Base-by-base conservation (phyloP, 2,113 vertebrate species). In the Ornithorhynchus anatinus region DNA sequence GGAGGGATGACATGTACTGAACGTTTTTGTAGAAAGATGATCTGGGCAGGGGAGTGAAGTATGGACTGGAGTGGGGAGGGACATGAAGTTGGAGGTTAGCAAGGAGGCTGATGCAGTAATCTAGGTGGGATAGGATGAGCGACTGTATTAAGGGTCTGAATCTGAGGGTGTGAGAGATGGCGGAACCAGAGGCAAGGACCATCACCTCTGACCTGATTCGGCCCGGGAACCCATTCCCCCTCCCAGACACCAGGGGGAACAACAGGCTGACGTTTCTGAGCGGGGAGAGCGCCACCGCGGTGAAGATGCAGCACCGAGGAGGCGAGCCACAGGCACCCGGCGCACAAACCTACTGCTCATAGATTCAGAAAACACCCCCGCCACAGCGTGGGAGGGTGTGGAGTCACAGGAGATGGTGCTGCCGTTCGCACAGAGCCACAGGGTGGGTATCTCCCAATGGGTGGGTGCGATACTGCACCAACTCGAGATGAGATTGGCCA, bases 181-280 rank as follows among this genome's bases (percentile, higher is more conserved):
- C 8, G 25, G 8, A 50, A 17, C 15, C 22, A 25, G 25, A 13
- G 45, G 25, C 7, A 15, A 1, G 15, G 25, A 29, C 12, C 25
- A 9, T 25, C 15, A 8, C 25, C 15, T 8, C 25, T 17, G 15
- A n/a, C n/a, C n/a, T n/a, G n/a, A n/a, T n/a, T n/a, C n/a, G n/a
- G n/a, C n/a, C n/a, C n/a, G n/a, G n/a, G n/a, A n/a, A n/a, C n/a
- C n/a, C 6, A 25, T 3, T 12, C 9, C 51, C 25, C 17, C 16
- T 29, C 25, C 6, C 31, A 27, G 25, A 10, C 6, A 16, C 23
- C 56, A 61, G 25, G 22, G 23, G 32, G 6, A 10, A 44, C 29
- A 27, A 27, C 14, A 19, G 45, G 93, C 95, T 97, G 80, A 96
- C 96, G 81, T 96, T 95, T 96, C 88, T 20, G 74, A 32, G 60